Conservation (phyloP, 2,888 invertebrate genomes). For the Drosophila helvetica region DNA sequence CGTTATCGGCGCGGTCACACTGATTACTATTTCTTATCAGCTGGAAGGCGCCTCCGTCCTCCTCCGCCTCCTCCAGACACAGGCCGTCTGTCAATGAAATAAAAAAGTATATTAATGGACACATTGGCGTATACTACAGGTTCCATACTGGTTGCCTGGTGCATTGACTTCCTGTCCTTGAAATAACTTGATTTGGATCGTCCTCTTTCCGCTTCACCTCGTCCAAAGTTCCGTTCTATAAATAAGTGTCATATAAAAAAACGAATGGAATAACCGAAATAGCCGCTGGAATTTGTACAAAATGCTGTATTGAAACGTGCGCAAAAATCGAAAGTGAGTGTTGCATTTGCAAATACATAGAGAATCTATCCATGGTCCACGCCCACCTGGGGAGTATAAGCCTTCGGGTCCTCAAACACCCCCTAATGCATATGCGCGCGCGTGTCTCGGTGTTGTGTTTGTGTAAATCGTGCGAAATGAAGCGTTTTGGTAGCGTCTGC, state of each 20-base stretch:
- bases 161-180: background rate
- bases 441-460: constrained; percentile 32
- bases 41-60: constrained; percentile 24
- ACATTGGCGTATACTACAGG: background rate
- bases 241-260: background rate
- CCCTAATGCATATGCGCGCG: constrained; percentile 7
- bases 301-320: constrained; percentile 59
- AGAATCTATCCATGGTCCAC: constrained; percentile 22
- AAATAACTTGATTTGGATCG: background rate
- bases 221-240: background rate
- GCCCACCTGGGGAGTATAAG: constrained; percentile 27
- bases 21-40: constrained; percentile 16
- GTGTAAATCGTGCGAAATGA: constrained; percentile 6
- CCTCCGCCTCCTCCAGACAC: no score
- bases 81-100: background rate
- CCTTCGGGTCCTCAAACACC: constrained; percentile 11
- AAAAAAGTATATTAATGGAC: background rate
- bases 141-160: background rate
- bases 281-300: constrained; percentile 19
- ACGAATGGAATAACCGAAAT: constrained; percentile 5
- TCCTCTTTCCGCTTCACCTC: background rate
- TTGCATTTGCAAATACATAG: constrained; percentile 28
- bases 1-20: no score
- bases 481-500: constrained; percentile 41
- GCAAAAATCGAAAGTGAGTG: constrained; percentile 60